phyloP scores from a whole-genome alignment of 2,797 vertebrate genomes.

The Hoplostethus mediterraneus region DNA sequence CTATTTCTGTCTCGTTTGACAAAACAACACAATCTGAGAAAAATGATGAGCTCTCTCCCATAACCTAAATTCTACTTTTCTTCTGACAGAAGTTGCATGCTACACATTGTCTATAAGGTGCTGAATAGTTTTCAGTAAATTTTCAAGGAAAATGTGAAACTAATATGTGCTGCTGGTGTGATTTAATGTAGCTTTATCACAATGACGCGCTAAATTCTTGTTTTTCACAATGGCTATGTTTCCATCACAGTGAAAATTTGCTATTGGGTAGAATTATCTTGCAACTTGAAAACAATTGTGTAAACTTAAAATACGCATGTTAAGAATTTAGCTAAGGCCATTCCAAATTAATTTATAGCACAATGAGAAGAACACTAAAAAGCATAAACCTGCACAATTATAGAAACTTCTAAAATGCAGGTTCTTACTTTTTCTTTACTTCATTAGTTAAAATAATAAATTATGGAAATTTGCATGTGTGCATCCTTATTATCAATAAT shows the following conservation, averaged over 20 bases:
- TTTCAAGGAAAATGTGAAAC: conserved; percentile 42
- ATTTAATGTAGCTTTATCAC: conserved; percentile 36
- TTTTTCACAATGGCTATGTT: conserved; percentile 58
- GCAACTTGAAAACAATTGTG: conserved; percentile 14
- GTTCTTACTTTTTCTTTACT: background rate
- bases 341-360: conserved; percentile 33
- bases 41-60: conserved; percentile 67
- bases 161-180: conserved; percentile 55
- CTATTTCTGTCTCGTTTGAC: conserved; percentile 74
- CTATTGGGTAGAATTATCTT: conserved; percentile 17
- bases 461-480: conserved; percentile 27
- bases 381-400: background rate
- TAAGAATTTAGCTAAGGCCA: conserved; percentile 23
- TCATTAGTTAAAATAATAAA: conserved; percentile 2
- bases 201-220: conserved; percentile 25
- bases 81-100: conserved; percentile 75
- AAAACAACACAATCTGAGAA: conserved; percentile 80
- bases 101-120: conserved; percentile 86
- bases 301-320: conserved; percentile 11
- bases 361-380: conserved; percentile 20
- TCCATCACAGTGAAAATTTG: conserved; percentile 69
- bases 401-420: background rate
- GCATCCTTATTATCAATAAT: conserved; percentile 33
- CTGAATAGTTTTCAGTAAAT: conserved; percentile 74
- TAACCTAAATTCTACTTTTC: conserved; percentile 73